Percentiles rank a stretch among this genome's conserved stretches.
Evolutionary conservation across 2,113 vertebrate genomes (phyloP).

Genomic region (Fregetta grallaria): DNA sequence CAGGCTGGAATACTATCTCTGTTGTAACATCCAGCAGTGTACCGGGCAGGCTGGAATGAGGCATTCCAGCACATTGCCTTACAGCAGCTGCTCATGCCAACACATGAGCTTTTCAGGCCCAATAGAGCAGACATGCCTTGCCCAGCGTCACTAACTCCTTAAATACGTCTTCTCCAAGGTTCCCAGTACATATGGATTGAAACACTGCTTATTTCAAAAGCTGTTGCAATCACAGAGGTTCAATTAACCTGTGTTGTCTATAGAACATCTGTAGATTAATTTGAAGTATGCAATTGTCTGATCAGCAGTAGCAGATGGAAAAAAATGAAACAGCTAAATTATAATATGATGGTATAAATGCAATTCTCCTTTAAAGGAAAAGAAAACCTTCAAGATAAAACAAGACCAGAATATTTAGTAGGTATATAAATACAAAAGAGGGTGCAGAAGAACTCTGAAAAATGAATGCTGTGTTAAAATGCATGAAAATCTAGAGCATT

Average conservation of each 20-base stretch:
- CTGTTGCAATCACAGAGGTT: neutral
- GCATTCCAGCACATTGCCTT: neutral
- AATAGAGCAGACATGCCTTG: fast-evolving
- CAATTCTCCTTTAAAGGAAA: neutral
- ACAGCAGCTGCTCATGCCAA: neutral
- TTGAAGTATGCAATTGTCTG: neutral
- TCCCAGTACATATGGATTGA: neutral
- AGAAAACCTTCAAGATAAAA: neutral
- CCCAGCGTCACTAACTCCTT: neutral
- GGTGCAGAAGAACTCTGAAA: neutral
- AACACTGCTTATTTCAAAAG: neutral
- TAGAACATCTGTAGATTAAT: neutral
- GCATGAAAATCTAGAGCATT: neutral
- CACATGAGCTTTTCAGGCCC: neutral
- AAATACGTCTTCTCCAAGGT: neutral
- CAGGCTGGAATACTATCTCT: neutral
- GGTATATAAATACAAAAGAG: neutral
- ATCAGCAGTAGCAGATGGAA: neutral
- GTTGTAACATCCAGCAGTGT: neutral
- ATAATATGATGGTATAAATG: neutral
- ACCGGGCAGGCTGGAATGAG: neutral
- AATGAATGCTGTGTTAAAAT: neutral
- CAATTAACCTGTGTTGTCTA: neutral
- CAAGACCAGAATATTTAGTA: neutral
- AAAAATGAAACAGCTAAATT: neutral